phyloP scores from a whole-genome alignment of 2,797 vertebrate species.

The Microchirus variegatus region DNA sequence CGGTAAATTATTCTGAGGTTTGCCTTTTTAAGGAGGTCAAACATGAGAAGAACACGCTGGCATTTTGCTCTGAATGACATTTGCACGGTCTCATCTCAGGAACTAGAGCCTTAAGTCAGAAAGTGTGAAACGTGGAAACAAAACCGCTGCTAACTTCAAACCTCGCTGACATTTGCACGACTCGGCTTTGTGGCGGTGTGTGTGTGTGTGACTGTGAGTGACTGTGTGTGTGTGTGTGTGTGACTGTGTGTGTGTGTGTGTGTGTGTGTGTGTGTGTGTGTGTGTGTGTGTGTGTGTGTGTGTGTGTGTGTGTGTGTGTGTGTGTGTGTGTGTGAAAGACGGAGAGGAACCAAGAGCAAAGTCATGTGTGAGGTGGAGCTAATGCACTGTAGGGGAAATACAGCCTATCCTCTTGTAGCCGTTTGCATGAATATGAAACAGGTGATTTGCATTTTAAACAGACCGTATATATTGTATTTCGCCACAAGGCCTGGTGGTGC shows the following conservation, averaged over 20 bases:
- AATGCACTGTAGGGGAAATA: neutral
- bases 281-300: slow-evolving; percentile 13
- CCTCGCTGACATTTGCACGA: slow-evolving; percentile 61
- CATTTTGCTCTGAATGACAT: slow-evolving; percentile 70
- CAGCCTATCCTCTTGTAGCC: neutral
- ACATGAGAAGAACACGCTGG: slow-evolving; percentile 47
- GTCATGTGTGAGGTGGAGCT: slow-evolving; percentile 5
- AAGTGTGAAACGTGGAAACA: slow-evolving; percentile 59
- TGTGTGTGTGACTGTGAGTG: slow-evolving; percentile 2
- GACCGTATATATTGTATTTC: neutral
- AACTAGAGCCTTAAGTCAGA: slow-evolving; percentile 48
- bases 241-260: slow-evolving; percentile 9
- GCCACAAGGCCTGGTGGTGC: neutral
- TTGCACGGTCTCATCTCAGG: slow-evolving; percentile 37
- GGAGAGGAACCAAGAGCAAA: neutral
- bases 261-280: slow-evolving; percentile 20
- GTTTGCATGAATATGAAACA: slow-evolving; percentile 21
- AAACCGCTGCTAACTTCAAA: slow-evolving; percentile 46
- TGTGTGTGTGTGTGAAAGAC: slow-evolving; percentile 7
- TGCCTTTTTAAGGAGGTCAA: slow-evolving; percentile 54
- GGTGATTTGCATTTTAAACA: slow-evolving; percentile 17
- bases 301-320: slow-evolving; percentile 20
- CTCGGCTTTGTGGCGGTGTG: slow-evolving; percentile 6
- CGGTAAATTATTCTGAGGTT: slow-evolving; percentile 41
- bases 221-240: no score